Evolutionary conservation across 2,888 invertebrate genomes (phyloP).

Genomic region (Epirrhoe tristata): DNA sequence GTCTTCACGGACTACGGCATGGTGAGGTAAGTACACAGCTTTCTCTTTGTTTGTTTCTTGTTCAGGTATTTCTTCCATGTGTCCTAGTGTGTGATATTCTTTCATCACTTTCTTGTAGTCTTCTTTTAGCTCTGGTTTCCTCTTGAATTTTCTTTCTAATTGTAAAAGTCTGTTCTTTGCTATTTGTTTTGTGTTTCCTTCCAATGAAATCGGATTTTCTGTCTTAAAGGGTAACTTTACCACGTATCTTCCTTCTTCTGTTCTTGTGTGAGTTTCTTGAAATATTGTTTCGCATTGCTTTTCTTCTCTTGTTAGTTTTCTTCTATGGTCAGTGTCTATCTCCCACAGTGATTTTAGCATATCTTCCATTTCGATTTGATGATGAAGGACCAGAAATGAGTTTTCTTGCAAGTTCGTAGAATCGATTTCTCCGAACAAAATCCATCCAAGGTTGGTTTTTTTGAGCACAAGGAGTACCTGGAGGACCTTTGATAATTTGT

Average conservation of each 20-base stretch:
- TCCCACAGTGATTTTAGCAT: constrained; percentile 12
- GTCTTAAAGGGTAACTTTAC: background rate
- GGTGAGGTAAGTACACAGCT: background rate
- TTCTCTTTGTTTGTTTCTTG: constrained; percentile 4
- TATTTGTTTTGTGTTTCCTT: constrained; percentile 8
- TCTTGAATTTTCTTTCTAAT: background rate
- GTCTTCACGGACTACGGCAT: background rate
- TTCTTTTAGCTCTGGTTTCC: constrained; percentile 7
- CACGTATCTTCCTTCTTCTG: background rate
- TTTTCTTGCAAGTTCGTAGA: constrained; percentile 6
- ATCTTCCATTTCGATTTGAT: constrained; percentile 29
- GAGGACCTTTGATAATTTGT: constrained; percentile 31
- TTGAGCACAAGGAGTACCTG: constrained; percentile 38
- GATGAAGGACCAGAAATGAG: constrained; percentile 33
- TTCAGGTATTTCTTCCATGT: constrained; percentile 8
- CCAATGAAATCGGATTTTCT: background rate
- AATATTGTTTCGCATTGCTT: constrained; percentile 4
- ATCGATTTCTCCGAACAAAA: constrained; percentile 41
- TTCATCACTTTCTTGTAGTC: constrained; percentile 3
- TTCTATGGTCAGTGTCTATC: background rate
- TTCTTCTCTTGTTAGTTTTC: constrained; percentile 2
- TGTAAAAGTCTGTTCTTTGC: constrained; percentile 6
- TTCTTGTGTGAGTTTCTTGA: constrained; percentile 4
- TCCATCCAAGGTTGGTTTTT: constrained; percentile 46
- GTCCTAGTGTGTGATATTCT: constrained; percentile 1